Evolutionary conservation across 1,140 invertebrate genomes (phyloP).

Genomic region (Cataglyphis hispanica): DNA sequence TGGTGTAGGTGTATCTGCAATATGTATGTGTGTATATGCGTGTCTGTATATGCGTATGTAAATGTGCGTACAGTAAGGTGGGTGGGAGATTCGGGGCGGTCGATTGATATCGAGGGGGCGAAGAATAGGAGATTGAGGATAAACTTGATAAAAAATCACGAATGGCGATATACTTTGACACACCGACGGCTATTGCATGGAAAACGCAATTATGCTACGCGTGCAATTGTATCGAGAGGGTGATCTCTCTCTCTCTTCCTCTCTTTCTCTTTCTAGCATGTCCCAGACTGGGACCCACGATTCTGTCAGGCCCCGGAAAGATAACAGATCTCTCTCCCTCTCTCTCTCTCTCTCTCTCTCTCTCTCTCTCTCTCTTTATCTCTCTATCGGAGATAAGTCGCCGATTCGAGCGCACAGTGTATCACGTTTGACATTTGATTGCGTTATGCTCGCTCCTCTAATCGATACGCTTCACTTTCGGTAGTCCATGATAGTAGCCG

Average conservation of each 20-base stretch:
- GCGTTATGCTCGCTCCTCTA: slow-evolving; percentile 57
- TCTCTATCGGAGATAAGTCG: slow-evolving; percentile 46
- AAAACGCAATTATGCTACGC: slow-evolving; percentile 40
- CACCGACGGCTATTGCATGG: slow-evolving; percentile 50
- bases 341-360: not conserved
- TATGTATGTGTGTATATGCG: not conserved
- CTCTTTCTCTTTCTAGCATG: not conserved
- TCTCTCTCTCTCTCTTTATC: not conserved
- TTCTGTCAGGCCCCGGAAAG: slow-evolving; percentile 10
- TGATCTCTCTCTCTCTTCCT: too few species aligned
- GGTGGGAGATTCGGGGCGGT: slow-evolving; percentile 33
- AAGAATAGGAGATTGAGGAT: slow-evolving; percentile 11
- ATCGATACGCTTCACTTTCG: slow-evolving; percentile 61
- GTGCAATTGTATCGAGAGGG: slow-evolving; percentile 8
- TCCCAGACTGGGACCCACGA: slow-evolving; percentile 2
- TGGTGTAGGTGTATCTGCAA: not conserved
- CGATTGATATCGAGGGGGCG: slow-evolving; percentile 40
- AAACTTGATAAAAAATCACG: slow-evolving; percentile 37
- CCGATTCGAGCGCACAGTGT: slow-evolving; percentile 40
- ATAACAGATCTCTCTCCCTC: not conserved
- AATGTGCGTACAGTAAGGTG: not conserved
- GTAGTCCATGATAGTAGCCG: slow-evolving; percentile 61
- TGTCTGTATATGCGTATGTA: not conserved
- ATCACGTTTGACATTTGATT: slow-evolving; percentile 57
- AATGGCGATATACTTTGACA: slow-evolving; percentile 29